A percentile compares a stretch with the other conserved stretches of the same genome.
phyloP scores from a whole-genome alignment of 2,113 vertebrate genomes.

The Myotis brandtii region DNA sequence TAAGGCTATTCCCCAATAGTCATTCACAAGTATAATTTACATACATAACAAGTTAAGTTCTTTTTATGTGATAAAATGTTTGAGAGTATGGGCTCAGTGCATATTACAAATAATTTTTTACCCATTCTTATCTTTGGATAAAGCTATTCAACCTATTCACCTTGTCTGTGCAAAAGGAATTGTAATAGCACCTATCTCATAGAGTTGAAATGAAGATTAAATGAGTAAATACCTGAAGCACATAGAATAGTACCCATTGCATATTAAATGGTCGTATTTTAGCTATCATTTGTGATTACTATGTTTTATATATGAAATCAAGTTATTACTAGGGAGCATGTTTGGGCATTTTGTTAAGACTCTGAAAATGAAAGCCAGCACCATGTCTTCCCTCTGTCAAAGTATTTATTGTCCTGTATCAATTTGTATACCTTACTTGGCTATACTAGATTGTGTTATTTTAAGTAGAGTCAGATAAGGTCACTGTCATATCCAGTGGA shows the following conservation, averaged over 20 bases:
- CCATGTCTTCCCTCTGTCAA: background rate
- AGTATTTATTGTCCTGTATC: background rate
- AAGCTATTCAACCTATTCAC: background rate
- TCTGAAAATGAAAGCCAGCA: background rate
- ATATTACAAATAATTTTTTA: constrained; percentile 25
- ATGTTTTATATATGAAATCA: constrained; percentile 10
- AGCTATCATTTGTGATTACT: background rate
- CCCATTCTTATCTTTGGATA: background rate
- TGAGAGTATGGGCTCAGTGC: background rate
- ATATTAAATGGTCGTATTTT: background rate
- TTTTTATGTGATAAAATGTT: background rate
- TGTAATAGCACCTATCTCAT: background rate
- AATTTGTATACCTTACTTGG: background rate
- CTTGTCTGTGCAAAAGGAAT: constrained; percentile 12
- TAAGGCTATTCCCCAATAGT: background rate
- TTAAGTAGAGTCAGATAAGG: background rate
- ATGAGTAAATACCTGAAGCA: background rate
- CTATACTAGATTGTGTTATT: constrained; percentile 19
- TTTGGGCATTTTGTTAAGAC: background rate
- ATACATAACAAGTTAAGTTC: background rate
- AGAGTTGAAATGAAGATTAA: constrained; percentile 17
- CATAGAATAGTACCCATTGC: background rate
- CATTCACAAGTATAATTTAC: background rate
- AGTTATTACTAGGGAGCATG: background rate
- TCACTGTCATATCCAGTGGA: background rate